A percentile compares a stretch with the other conserved stretches of the same genome.
Conservation (phyloP, 2,113 vertebrate genomes). For the Raphicerus campestris region DNA sequence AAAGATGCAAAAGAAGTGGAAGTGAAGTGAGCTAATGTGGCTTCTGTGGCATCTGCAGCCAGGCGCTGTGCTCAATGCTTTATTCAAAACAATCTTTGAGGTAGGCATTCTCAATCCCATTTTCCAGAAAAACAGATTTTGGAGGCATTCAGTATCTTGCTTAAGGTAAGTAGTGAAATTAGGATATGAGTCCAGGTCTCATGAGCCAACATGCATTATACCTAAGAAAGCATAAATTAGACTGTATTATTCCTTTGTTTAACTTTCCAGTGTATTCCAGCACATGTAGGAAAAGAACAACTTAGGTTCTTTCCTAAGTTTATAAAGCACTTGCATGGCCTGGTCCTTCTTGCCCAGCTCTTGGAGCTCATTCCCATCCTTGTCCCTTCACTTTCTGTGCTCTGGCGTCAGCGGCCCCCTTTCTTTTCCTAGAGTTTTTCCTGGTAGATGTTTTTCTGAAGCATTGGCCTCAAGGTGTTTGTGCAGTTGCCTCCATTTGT, state of each 20-base stretch:
- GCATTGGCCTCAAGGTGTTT: neutral
- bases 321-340: neutral
- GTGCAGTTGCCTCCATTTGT: neutral
- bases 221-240: neutral
- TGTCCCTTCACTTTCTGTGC: neutral
- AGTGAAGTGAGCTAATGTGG: neutral
- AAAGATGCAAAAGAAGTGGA: neutral
- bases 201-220: neutral
- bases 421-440: neutral
- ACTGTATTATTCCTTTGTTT: neutral
- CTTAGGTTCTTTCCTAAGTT: neutral
- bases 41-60: neutral
- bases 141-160: neutral
- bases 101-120: neutral
- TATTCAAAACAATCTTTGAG: neutral
- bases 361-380: neutral
- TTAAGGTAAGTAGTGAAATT: neutral
- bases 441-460: neutral
- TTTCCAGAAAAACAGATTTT: slow-evolving; percentile 34
- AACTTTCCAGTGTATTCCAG: neutral
- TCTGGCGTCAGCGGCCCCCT: neutral
- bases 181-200: neutral
- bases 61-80: neutral
- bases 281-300: neutral
- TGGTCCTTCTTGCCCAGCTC: neutral